Percentiles rank a stretch among this genome's conserved stretches.
phyloP scores from a whole-genome alignment of 1,140 invertebrate species.

The Zaprionus taronus region DNA sequence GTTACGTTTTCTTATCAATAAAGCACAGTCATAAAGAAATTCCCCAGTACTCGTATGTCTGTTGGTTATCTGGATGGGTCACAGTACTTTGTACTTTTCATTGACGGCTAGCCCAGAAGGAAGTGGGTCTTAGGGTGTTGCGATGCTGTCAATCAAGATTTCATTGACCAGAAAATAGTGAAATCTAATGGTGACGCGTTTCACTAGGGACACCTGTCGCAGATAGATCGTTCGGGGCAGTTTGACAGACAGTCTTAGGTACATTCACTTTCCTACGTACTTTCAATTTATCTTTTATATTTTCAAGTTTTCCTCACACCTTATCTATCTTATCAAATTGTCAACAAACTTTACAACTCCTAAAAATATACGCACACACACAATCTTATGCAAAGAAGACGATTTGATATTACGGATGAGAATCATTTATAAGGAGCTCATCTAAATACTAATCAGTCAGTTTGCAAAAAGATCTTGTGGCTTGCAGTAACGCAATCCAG shows the following conservation, averaged over 20 bases:
- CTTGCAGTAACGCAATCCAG: conserved; percentile 12
- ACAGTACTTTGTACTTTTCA: conserved; percentile 1
- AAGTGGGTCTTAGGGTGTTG: background rate
- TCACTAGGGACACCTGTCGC: background rate
- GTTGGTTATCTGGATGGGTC: background rate
- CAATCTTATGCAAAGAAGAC: conserved; percentile 1
- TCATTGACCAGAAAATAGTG: background rate
- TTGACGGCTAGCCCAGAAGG: background rate
- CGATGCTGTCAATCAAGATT: conserved; percentile 29
- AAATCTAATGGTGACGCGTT: background rate
- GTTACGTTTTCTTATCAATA: conserved; percentile 16
- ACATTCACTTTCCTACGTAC: background rate
- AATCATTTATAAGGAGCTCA: conserved; percentile 28
- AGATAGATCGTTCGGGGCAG: background rate
- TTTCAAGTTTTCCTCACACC: background rate
- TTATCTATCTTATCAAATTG: conserved; percentile 30
- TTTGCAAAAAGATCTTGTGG: conserved; percentile 9
- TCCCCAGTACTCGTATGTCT: background rate
- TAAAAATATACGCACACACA: background rate
- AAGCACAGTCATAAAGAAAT: conserved; percentile 1
- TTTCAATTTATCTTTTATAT: background rate
- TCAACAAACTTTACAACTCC: conserved; percentile 5
- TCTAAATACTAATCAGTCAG: conserved; percentile 25
- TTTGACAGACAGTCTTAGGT: background rate
- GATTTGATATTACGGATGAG: conserved; percentile 8